Evolutionary conservation across 2,797 vertebrate species (phyloP).

Genomic region (Poeciliopsis infans): DNA sequence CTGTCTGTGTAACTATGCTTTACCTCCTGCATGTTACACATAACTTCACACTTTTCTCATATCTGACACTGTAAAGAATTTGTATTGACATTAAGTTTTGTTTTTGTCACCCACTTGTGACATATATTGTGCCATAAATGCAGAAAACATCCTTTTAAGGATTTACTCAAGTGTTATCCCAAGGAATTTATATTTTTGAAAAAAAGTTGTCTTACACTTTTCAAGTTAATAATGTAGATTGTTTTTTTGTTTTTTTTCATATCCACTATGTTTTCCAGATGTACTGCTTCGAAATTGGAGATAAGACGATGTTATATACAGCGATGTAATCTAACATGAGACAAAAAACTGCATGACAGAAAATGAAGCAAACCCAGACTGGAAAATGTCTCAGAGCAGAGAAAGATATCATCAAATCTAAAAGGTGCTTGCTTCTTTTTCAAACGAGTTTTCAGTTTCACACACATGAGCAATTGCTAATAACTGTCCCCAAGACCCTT

Average conservation of each 20-base stretch:
- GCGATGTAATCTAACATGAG: not conserved
- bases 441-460: conserved; percentile 64
- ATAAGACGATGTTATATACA: not conserved
- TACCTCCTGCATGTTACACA: not conserved
- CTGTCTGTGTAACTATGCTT: not conserved
- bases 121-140: not conserved
- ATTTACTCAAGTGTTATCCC: not conserved
- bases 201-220: not conserved
- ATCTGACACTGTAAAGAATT: not conserved
- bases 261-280: not conserved
- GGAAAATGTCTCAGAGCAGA: conserved; percentile 34
- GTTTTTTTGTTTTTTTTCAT: not conserved
- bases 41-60: not conserved
- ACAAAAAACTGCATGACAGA: not conserved
- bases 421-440: conserved; percentile 9
- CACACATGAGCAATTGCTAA: conserved; percentile 28
- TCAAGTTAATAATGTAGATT: not conserved
- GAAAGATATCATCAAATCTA: conserved; percentile 26
- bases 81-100: not conserved
- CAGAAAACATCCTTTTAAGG: not conserved
- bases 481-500: conserved; percentile 27
- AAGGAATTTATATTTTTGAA: not conserved
- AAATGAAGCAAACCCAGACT: conserved; percentile 13
- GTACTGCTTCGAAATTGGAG: not conserved
- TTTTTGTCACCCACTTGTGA: not conserved